A percentile compares a stretch with the other conserved stretches of the same genome.
phyloP scores from a whole-genome alignment of 2,797 vertebrate genomes.

The Malacoraja senta region DNA sequence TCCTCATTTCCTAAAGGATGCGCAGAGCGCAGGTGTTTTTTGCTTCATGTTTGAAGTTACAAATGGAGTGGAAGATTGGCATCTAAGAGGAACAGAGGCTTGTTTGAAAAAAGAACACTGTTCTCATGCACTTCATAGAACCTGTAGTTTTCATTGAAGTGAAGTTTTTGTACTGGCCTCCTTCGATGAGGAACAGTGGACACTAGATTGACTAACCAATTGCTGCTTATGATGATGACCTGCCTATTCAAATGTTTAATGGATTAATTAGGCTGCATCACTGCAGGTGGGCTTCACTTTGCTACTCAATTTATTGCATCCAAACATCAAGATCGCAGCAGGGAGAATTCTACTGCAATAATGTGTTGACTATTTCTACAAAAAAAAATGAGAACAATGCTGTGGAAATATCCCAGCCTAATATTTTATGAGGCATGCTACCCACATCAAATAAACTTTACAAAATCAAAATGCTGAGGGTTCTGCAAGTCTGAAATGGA shows the following conservation, averaged over 20 bases:
- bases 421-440: neutral
- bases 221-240: neutral
- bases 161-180: neutral
- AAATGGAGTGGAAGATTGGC: neutral
- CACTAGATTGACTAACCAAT: neutral
- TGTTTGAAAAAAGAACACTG: neutral
- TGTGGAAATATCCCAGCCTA: neutral
- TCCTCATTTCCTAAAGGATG: neutral
- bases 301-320: neutral
- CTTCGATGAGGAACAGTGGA: neutral
- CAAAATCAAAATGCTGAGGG: neutral
- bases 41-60: neutral
- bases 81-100: neutral
- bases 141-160: neutral
- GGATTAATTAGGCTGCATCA: neutral
- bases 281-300: neutral
- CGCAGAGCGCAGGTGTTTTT: neutral
- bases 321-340: neutral
- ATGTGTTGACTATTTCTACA: neutral
- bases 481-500: neutral
- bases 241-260: neutral
- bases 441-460: neutral
- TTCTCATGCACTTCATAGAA: neutral
- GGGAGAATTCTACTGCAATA: neutral
- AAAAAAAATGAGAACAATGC: neutral